phyloP scores from a whole-genome alignment of 2,113 vertebrate genomes.

The Rattus rattus region DNA sequence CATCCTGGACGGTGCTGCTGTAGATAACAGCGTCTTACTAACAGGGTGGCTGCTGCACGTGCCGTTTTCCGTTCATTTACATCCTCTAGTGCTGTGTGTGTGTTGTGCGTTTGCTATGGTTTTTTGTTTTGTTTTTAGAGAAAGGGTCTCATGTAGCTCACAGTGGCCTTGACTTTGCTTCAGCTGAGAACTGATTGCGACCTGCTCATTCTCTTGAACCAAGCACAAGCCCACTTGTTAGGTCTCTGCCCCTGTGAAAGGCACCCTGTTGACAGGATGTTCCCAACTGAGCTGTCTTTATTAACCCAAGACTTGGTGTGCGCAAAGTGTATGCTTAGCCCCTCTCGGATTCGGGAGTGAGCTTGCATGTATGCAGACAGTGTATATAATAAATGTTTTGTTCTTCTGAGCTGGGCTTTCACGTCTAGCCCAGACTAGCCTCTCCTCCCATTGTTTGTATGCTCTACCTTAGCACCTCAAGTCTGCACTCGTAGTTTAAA shows the following conservation, averaged over 20 bases:
- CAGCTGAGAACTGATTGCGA: neutral
- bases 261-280: neutral
- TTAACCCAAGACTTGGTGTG: neutral
- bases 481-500: constrained; percentile 90
- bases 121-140: neutral
- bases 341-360: neutral
- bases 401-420: neutral
- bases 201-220: neutral
- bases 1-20: neutral
- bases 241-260: neutral
- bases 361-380: neutral
- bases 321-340: neutral
- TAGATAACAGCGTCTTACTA: neutral
- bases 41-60: neutral
- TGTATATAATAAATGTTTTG: neutral
- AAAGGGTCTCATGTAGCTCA: neutral
- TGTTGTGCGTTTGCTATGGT: neutral
- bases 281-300: neutral
- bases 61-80: neutral
- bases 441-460: neutral
- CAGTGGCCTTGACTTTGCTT: neutral
- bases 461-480: constrained; percentile 85
- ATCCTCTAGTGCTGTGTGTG: neutral
- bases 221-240: neutral
- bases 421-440: neutral